Percentiles rank a stretch among this genome's conserved stretches.
Conservation (phyloP, 2,888 invertebrate genomes). For the Scaptomyza flava region DNA sequence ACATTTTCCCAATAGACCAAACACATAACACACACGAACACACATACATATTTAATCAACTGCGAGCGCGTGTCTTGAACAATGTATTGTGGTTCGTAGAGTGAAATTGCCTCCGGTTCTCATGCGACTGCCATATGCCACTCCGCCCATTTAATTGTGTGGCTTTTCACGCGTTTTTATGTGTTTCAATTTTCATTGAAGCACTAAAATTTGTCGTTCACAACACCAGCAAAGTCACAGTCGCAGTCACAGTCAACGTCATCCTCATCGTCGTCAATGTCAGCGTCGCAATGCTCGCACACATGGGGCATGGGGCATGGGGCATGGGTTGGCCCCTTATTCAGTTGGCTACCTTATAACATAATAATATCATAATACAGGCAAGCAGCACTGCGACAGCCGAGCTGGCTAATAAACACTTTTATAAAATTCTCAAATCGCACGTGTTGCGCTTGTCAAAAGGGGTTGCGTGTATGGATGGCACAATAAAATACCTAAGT, state of each 20-base stretch:
- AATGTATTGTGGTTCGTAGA: constrained; percentile 7
- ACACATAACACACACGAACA: neutral
- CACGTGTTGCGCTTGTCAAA: constrained; percentile 73
- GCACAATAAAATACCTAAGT: constrained; percentile 72
- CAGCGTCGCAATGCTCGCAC: constrained; percentile 34
- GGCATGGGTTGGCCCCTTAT: neutral
- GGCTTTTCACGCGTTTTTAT: constrained; percentile 69
- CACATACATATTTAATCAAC: neutral
- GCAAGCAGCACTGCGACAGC: constrained; percentile 27
- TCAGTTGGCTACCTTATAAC: neutral
- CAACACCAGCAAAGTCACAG: constrained; percentile 22
- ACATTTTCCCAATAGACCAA: constrained; percentile 16
- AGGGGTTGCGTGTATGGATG: constrained; percentile 44
- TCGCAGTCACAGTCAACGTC: constrained; percentile 18
- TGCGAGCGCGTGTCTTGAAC: constrained; percentile 8
- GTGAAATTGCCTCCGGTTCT: neutral
- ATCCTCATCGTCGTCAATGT: constrained; percentile 55
- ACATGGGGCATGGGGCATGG: constrained; percentile 7
- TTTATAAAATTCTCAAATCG: constrained; percentile 75
- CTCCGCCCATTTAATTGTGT: constrained; percentile 60
- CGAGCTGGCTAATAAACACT: constrained; percentile 70
- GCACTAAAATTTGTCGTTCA: constrained; percentile 57
- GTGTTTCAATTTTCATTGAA: constrained; percentile 70
- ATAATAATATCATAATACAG: constrained; percentile 30
- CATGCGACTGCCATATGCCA: constrained; percentile 13